Percentiles rank a stretch among this genome's conserved stretches.
Conservation (phyloP, 1,140 invertebrate species). For the Dufourea novaeangliae region DNA sequence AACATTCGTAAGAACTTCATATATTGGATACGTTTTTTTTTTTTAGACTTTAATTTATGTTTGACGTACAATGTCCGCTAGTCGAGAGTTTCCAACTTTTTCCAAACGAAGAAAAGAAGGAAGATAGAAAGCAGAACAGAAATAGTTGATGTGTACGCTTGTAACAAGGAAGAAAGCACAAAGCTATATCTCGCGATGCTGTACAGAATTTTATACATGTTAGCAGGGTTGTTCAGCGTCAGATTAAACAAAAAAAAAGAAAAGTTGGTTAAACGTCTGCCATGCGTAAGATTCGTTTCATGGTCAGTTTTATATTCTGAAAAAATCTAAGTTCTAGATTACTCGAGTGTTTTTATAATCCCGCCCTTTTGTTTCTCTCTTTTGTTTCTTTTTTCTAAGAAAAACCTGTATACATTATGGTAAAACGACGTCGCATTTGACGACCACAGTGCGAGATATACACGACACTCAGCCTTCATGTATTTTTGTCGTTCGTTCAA, state of each 20-base stretch:
- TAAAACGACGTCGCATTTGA: conserved; percentile 29
- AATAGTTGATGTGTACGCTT: conserved; percentile 23
- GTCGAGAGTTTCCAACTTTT: conserved; percentile 49
- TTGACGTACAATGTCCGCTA: conserved; percentile 42
- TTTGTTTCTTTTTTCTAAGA: conserved; percentile 15
- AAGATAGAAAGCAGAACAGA: not conserved
- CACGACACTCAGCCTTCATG: conserved; percentile 6
- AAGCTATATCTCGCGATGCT: conserved; percentile 54
- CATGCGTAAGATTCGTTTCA: conserved; percentile 68
- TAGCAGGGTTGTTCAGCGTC: conserved; percentile 60
- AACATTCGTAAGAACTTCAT: conserved; percentile 37
- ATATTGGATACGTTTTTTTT: conserved; percentile 47
- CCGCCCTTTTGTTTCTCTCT: conserved; percentile 10
- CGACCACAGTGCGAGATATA: not conserved
- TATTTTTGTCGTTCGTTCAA: conserved; percentile 35
- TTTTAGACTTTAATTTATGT: conserved; percentile 45
- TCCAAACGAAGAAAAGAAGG: conserved; percentile 13
- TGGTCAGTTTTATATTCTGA: conserved; percentile 46
- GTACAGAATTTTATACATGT: conserved; percentile 73
- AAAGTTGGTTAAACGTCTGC: conserved; percentile 61
- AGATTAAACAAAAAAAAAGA: conserved; percentile 9
- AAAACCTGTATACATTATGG: conserved; percentile 11
- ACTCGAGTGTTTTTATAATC: conserved; percentile 46
- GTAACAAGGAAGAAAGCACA: conserved; percentile 45
- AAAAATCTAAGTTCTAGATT: conserved; percentile 39